Evolutionary conservation across 2,888 invertebrate genomes (phyloP), one percentile per base, ranked within the genome.

Genomic region (Spodoptera picta): DNA sequence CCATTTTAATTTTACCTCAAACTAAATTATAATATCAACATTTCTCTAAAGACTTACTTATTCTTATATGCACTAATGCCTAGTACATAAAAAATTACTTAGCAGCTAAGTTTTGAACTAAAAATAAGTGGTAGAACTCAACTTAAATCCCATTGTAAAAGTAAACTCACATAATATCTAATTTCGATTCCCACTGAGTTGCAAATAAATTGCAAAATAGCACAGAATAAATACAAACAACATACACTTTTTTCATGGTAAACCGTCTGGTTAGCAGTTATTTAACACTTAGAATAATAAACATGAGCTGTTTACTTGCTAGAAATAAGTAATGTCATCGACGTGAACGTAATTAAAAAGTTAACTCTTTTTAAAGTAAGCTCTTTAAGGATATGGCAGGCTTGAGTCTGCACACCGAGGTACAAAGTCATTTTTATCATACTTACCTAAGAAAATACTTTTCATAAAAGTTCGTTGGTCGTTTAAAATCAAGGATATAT

Each of bases 111-210:
- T 41, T 43, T 27, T 1, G 0, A 7, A 14, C 9, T 11, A 6
- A 14, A 11, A 42, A 27, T 19, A 7, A 27, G 12, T 19, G n/a
- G 42, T 43, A 52, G 59, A 56, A 10, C 14, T 27, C 7, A 43
- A 19, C 19, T 41, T n/a, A 52, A 69, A 36, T 57, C n/a, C 48
- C 19, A 59, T 14, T 51, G 65, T 66, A 75, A 75, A 50, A 58
- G 14, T 55, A 76, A 74, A 69, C 62, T 56, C 14, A 48, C 36
- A 41, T 46, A 65, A 41, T 46, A 59, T 78, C 74, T 43, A 3
- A 74, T 79, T 79, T 60, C 80, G 6, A 64, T 78, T 78, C 78
- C 72, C 78, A 78, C 73, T 66, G 45, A 9, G 55, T 65, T 60
- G 65, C 58, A 66, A 63, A 67, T 55, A 65, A 73, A 59, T 7